Conservation (phyloP, 2,888 invertebrate genomes). For the Cotesia congregata region DNA sequence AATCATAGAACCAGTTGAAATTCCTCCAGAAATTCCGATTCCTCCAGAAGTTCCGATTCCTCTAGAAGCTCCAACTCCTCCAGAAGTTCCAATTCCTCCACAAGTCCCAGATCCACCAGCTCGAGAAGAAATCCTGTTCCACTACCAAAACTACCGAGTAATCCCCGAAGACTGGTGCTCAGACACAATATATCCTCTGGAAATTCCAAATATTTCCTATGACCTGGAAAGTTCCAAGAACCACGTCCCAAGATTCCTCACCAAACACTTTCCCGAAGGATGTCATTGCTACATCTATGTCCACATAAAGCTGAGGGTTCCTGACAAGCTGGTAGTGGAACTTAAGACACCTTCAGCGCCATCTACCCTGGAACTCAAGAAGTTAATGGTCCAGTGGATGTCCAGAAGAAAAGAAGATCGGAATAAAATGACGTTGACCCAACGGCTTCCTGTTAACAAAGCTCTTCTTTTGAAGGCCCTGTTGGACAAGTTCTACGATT, state of each 20-base stretch:
- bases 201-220: not conserved
- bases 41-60: not conserved
- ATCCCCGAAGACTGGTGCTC: not conserved
- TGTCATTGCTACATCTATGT: not conserved
- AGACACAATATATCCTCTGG: not conserved
- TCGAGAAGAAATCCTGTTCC: not conserved
- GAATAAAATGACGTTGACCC: not conserved
- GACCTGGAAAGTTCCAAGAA: not conserved
- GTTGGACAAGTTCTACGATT: not conserved
- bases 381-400: constrained; percentile 45
- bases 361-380: constrained; percentile 25
- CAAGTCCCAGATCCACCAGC: not conserved
- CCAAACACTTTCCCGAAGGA: not conserved
- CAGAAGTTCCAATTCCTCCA: too few relatives aligned
- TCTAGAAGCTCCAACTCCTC: too few relatives aligned
- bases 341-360: not conserved
- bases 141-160: not conserved
- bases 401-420: constrained; percentile 26
- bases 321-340: not conserved
- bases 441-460: not conserved
- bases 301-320: not conserved
- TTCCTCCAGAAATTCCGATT: not conserved
- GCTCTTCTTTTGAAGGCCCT: not conserved
- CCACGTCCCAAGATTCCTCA: not conserved
- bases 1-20: not conserved